Evolutionary conservation across 2,888 invertebrate genomes (phyloP).

Genomic region (Opisthograptis luteolata): DNA sequence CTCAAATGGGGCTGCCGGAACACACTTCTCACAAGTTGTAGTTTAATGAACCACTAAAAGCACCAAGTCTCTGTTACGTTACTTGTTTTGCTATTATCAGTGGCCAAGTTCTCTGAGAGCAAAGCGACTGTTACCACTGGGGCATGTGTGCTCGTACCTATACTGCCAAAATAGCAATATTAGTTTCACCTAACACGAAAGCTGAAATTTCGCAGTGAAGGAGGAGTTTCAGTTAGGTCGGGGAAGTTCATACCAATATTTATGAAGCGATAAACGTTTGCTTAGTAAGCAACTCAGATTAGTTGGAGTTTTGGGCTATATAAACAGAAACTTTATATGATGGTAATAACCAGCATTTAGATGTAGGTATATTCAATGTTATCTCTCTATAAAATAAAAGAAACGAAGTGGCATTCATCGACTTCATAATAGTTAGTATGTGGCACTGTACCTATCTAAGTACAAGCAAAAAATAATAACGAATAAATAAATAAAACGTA

Average conservation of each 20-base stretch:
- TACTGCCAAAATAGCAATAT: not conserved
- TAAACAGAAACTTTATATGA: not conserved
- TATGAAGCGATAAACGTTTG: slow-evolving; percentile 5
- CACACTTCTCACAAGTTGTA: too few relatives aligned
- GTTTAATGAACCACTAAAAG: too few relatives aligned
- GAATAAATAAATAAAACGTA: too few relatives aligned
- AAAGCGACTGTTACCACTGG: slow-evolving; percentile 11
- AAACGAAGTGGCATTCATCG: too few relatives aligned
- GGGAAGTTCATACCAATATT: not conserved
- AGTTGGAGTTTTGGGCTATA: not conserved
- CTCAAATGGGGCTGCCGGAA: too few relatives aligned
- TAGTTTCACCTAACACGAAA: slow-evolving; percentile 4
- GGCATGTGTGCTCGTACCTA: slow-evolving; percentile 3
- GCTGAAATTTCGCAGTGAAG: slow-evolving; percentile 1
- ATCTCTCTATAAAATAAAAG: too few relatives aligned
- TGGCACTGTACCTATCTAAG: too few relatives aligned
- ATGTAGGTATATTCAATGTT: too few relatives aligned
- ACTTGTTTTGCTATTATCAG: too few relatives aligned
- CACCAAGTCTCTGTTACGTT: too few relatives aligned
- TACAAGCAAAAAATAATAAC: too few relatives aligned
- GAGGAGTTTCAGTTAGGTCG: slow-evolving; percentile 2
- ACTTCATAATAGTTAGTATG: too few relatives aligned
- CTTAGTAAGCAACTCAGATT: not conserved
- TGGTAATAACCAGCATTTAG: not conserved
- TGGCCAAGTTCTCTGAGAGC: slow-evolving; percentile 9